Evolutionary conservation across 2,888 invertebrate species (phyloP), one percentile per base, ranked within the genome.

Genomic region (Coleophora deauratella): DNA sequence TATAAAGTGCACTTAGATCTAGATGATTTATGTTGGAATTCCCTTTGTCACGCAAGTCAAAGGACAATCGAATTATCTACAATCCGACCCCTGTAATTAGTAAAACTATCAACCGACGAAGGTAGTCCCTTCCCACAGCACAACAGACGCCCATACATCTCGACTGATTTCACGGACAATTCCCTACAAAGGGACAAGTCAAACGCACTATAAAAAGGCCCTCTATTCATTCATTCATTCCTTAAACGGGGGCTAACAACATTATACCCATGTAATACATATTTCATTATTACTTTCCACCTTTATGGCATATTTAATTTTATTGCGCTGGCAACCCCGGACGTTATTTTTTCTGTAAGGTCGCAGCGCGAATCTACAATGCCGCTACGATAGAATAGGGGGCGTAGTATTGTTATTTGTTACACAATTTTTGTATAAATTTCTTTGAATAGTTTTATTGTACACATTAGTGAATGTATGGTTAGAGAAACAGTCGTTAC

Each of bases 231-330:
- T 68, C 62, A 75, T 80, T 78, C 76, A 73, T 63, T 52, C 49
- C 38, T 55, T 67, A 73, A 79, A 72, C 72, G 69, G 76, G 69
- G 72, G 67, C 78, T 81, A 81, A 84, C 85, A 84, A 82, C 82
- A 80, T 84, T 81, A 84, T 85, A 79, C 77, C 70, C 78, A 67
- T 85, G 84, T 85, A 77, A 85, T 84, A 85, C 82, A 84, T 84
- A 82, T 84, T 84, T 82, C 81, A 84, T 82, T 80, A 82, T 82
- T 80, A 78, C 76, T 73, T 69, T 70, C 68, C 64, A 76, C 79
- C 80, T 77, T 79, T 79, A 80, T 80, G 66, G 70, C 54, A 64
- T 72, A 67, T 80, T 80, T 80, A 72, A 79, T 82, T 84, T 84
- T 82, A 81, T 81, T 63, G 68, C 56, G 47, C 67, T 64, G 55